Percentiles rank a stretch among this genome's conserved stretches.
phyloP scores from a whole-genome alignment of 2,797 vertebrate genomes.

The Poeciliopsis turneri region DNA sequence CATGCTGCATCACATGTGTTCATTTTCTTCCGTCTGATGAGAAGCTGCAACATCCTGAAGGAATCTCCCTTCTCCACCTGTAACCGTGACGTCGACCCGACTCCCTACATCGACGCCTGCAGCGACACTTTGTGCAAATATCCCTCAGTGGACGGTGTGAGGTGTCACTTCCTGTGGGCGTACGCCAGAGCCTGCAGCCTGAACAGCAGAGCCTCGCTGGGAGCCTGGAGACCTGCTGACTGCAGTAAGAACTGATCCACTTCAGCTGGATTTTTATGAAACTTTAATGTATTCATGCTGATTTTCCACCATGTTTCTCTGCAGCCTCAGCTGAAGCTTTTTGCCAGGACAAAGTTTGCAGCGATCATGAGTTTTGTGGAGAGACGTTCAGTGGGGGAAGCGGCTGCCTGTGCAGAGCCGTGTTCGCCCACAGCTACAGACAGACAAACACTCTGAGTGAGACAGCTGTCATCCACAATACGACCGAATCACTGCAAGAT shows the following conservation, averaged over 20 bases:
- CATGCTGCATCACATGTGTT: background rate
- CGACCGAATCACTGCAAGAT: too few species aligned
- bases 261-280: background rate
- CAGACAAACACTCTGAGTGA: constrained; percentile 14
- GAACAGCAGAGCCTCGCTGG: background rate
- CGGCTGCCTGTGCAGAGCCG: constrained; percentile 35
- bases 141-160: constrained; percentile 18
- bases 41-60: constrained; percentile 29
- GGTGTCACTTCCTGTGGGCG: constrained; percentile 28
- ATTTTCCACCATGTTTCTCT: background rate
- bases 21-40: background rate
- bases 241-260: constrained; percentile 25
- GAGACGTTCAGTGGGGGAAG: background rate
- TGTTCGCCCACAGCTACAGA: constrained; percentile 46
- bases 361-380: constrained; percentile 55
- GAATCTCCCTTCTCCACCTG: constrained; percentile 22
- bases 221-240: background rate
- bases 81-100: background rate
- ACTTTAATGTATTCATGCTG: too few species aligned
- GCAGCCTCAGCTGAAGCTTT: constrained; percentile 3
- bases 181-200: constrained; percentile 22
- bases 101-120: constrained; percentile 26
- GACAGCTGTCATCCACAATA: background rate
- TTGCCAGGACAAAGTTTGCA: constrained; percentile 48
- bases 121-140: constrained; percentile 21